These are phyloP conservation scores for Sebastes nivosus DNA, from an alignment of 2,797 vertebrate species.

Conservation along the genomic window DNA sequence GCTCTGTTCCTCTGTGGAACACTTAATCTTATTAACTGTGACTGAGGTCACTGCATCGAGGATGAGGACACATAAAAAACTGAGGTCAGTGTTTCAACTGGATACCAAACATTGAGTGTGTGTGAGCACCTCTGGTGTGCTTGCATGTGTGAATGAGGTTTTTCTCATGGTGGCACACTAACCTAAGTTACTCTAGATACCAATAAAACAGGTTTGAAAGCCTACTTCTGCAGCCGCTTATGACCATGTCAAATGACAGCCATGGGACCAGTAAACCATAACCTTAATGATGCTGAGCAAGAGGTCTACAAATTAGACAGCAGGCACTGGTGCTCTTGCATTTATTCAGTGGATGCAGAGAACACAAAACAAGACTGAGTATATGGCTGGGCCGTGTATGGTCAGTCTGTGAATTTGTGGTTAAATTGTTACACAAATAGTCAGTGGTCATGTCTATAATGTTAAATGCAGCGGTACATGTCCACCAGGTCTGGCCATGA, in stretches of 20 bases:
- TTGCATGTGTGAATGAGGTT: slow-evolving; percentile 1
- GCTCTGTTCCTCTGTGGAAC: slow-evolving; percentile 42
- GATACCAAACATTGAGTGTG: not conserved
- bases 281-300: slow-evolving; percentile 6
- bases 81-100: slow-evolving; percentile 44
- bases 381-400: too few species aligned
- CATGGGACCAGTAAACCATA: slow-evolving; percentile 13
- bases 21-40: slow-evolving; percentile 55
- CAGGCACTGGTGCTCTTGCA: not conserved
- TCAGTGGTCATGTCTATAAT: too few species aligned
- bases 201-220: slow-evolving; percentile 14
- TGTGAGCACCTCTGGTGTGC: not conserved
- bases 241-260: slow-evolving; percentile 22
- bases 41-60: slow-evolving; percentile 51
- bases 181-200: slow-evolving; percentile 9
- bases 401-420: too few species aligned
- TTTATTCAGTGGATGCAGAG: not conserved
- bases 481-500: too few species aligned
- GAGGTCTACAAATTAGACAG: not conserved
- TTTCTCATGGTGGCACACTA: slow-evolving; percentile 4
- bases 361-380: not conserved
- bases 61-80: slow-evolving; percentile 30
- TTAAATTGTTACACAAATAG: too few species aligned
- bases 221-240: slow-evolving; percentile 7
- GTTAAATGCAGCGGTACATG: too few species aligned